A percentile compares a stretch with the other conserved stretches of the same genome.
These are phyloP conservation scores for Platypus cylindrus DNA, from an alignment of 2,888 invertebrate species.

Conservation along the genomic window DNA sequence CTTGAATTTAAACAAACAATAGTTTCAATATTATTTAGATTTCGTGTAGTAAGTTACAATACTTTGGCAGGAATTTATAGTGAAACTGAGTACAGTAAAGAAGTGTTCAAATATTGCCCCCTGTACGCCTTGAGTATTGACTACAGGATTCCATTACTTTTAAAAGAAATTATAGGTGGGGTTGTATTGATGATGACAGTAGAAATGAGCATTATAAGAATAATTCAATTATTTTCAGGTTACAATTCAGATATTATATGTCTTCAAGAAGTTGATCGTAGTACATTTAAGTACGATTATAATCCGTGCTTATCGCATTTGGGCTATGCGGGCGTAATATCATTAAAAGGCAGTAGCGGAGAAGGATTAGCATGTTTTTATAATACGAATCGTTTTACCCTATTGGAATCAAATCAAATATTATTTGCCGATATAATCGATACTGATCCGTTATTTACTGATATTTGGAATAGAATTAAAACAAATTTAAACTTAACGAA, in stretches of 20 bases:
- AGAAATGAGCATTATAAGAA: background rate
- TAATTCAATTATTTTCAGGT: conserved; percentile 37
- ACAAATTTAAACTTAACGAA: conserved; percentile 43
- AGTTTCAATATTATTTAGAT: conserved; percentile 17
- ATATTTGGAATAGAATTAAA: conserved; percentile 49
- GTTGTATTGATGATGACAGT: background rate
- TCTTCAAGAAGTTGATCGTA: conserved; percentile 84
- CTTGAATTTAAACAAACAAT: no score
- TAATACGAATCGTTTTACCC: conserved; percentile 52
- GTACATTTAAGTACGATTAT: conserved; percentile 59
- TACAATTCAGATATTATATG: conserved; percentile 86
- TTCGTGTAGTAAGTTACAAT: conserved; percentile 79
- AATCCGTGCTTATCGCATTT: conserved; percentile 42
- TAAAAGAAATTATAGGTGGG: conserved; percentile 65
- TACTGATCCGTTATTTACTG: conserved; percentile 38
- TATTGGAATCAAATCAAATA: conserved; percentile 40
- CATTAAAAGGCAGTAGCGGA: conserved; percentile 54
- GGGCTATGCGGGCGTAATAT: conserved; percentile 49
- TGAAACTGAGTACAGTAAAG: conserved; percentile 50
- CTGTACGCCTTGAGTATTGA: conserved; percentile 68
- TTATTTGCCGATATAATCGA: conserved; percentile 48
- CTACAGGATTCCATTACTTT: conserved; percentile 74
- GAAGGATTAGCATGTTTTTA: conserved; percentile 80
- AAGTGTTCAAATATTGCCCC: conserved; percentile 72
- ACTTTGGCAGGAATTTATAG: conserved; percentile 86